Percentiles rank a stretch among this genome's conserved stretches.
These are phyloP conservation scores for Fulmarus glacialis DNA, from an alignment of 2,113 vertebrate species.

Conservation along the genomic window DNA sequence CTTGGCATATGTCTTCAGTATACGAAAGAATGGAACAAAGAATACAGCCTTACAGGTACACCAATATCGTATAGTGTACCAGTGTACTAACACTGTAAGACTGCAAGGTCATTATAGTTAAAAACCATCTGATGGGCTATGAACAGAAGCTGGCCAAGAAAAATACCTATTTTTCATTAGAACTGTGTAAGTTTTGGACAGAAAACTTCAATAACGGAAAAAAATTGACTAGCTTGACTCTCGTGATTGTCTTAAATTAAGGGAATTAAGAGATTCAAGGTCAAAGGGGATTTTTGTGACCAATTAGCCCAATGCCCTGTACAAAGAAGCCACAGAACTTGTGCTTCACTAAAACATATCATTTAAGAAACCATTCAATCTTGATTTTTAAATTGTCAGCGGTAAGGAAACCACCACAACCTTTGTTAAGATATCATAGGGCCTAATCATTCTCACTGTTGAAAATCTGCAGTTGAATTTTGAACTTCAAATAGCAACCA, in stretches of 20 bases:
- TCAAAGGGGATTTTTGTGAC: constrained; percentile 8
- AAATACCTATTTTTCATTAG: neutral
- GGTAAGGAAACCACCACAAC: constrained; percentile 44
- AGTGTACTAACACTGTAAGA: neutral
- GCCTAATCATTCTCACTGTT: constrained; percentile 30
- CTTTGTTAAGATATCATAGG: constrained; percentile 38
- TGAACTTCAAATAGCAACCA: constrained; percentile 57
- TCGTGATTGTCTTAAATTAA: neutral
- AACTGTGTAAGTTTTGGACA: neutral
- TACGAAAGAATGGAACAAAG: neutral
- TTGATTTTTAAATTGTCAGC: constrained; percentile 33
- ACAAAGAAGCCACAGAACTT: constrained; percentile 39
- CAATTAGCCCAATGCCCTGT: neutral
- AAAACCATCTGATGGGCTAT: neutral
- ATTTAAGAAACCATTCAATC: constrained; percentile 53
- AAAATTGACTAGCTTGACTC: neutral
- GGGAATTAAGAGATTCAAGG: neutral
- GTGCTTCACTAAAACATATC: constrained; percentile 25
- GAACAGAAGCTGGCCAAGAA: neutral
- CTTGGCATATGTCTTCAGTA: neutral
- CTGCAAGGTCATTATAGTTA: neutral
- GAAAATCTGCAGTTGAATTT: constrained; percentile 51
- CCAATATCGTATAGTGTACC: neutral
- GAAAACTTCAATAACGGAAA: neutral
- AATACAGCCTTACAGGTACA: neutral